Evolutionary conservation across 2,113 vertebrate genomes (phyloP), one percentile per base, ranked within the genome.

Genomic region (Baryphthengus martii): DNA sequence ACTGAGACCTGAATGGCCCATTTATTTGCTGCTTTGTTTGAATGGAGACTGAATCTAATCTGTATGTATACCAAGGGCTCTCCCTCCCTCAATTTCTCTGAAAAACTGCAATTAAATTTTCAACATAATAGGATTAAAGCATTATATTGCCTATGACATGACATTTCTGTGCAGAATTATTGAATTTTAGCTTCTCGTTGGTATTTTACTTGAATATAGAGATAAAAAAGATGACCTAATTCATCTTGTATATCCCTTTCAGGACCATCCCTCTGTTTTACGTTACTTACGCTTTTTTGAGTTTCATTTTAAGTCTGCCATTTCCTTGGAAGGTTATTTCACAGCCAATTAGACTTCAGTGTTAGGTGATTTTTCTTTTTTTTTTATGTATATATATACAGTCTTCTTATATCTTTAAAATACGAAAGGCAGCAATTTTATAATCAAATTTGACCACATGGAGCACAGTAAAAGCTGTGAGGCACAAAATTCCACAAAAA

Each of bases 11-110:
- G 85, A 90, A 85, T 89, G 85, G 92, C 85, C 76, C 93, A 88
- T 94, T 95, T 95, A 90, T 96, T 90, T 96, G 68, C 94, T 56
- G 81, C 94, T 96, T 96, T 93, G 86, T 95, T 93, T 92, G 89
- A 94, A 73, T 59, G 61, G 93, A 89, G 95, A 31, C 95, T 74
- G 90, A 47, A 82, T 91, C 88, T 96, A 93, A 96, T 97, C 88
- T 90, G 90, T 94, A 93, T 93, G 94, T 96, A 94, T 71, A 88
- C 84, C 25, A 29, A 91, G 81, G 88, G 49, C 86, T 95, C 80
- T 87, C 73, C 55, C 83, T 95, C 82, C 72, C 56, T 88, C 93
- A 59, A 72, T 94, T 96, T 90, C 73, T 29, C 76, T 75, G 83
- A 88, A 88, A 95, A 93, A 92, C 65, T 65, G 88, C 95, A 95